Evolutionary conservation across 2,797 vertebrate genomes (phyloP).

Genomic region (Protosalanx chinensis): DNA sequence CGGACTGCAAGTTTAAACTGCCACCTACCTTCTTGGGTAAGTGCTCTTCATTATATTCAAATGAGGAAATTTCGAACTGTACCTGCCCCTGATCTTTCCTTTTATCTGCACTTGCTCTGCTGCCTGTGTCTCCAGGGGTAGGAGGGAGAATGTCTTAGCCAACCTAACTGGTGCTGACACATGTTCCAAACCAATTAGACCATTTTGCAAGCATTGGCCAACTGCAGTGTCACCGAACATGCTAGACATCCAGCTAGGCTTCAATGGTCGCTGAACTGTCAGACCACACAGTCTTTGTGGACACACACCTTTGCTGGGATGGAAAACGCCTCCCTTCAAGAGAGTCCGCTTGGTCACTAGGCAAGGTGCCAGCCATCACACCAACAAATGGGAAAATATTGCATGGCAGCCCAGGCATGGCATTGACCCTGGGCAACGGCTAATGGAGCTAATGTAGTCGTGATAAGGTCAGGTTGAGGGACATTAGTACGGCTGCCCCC

Average conservation of each 20-base stretch:
- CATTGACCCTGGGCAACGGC: slow-evolving; percentile 29
- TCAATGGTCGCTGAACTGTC: slow-evolving; percentile 38
- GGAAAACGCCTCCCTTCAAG: slow-evolving; percentile 34
- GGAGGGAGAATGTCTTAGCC: slow-evolving; percentile 48
- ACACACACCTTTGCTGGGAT: slow-evolving; percentile 45
- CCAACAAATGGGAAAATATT: slow-evolving; percentile 30
- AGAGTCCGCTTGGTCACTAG: slow-evolving; percentile 46
- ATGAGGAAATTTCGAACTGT: slow-evolving; percentile 26
- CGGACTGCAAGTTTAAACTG: slow-evolving; percentile 43
- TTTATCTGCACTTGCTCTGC: slow-evolving; percentile 30
- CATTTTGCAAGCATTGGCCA: slow-evolving; percentile 30
- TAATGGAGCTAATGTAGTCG: slow-evolving; percentile 62
- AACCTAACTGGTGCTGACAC: slow-evolving; percentile 49
- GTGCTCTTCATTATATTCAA: slow-evolving; percentile 63
- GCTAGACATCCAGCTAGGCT: slow-evolving; percentile 23
- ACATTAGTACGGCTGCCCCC: slow-evolving; percentile 57
- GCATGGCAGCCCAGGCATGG: neutral
- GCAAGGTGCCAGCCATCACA: slow-evolving; percentile 43
- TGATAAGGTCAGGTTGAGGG: slow-evolving; percentile 61
- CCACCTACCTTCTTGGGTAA: slow-evolving; percentile 49
- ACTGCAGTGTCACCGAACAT: neutral
- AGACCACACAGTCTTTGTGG: slow-evolving; percentile 21
- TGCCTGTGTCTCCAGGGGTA: slow-evolving; percentile 26
- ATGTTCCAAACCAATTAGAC: slow-evolving; percentile 57
- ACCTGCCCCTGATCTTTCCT: slow-evolving; percentile 46